phyloP scores from a whole-genome alignment of 2,888 invertebrate genomes.

The Fragum fragum region DNA sequence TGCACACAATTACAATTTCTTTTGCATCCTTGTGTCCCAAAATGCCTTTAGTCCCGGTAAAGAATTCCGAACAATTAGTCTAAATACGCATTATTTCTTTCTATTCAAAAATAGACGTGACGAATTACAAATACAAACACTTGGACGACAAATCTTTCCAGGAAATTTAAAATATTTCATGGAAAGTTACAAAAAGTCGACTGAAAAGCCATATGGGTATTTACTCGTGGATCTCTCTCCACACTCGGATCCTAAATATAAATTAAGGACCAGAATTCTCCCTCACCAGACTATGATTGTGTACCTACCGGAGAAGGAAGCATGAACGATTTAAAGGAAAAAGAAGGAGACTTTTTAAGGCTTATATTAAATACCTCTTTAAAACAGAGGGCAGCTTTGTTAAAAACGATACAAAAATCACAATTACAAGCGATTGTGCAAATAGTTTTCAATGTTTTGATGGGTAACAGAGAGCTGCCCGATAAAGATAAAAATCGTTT shows the following conservation, averaged over 20 bases:
- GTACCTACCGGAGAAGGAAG: constrained; percentile 34
- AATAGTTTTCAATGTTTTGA: constrained; percentile 20
- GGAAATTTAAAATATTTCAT: constrained; percentile 52
- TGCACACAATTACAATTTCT: constrained; percentile 44
- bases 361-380: constrained; percentile 29
- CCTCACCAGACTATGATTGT: constrained; percentile 50
- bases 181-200: constrained; percentile 47
- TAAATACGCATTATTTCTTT: constrained; percentile 48
- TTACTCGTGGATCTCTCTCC: constrained; percentile 53
- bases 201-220: constrained; percentile 35
- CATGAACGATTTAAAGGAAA: constrained; percentile 31
- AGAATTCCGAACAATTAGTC: constrained; percentile 26
- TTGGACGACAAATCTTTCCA: constrained; percentile 58
- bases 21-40: constrained; percentile 26
- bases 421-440: constrained; percentile 18
- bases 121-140: constrained; percentile 51
- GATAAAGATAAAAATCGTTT: constrained; percentile 32
- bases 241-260: constrained; percentile 39
- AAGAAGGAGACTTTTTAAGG: constrained; percentile 40
- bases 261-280: constrained; percentile 42
- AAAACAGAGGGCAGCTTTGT: constrained; percentile 34
- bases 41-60: constrained; percentile 19
- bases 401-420: constrained; percentile 38
- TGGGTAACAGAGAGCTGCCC: constrained; percentile 15
- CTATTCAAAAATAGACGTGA: constrained; percentile 54